Percentiles rank a stretch among this genome's conserved stretches.
These are phyloP conservation scores for Mastacembelus armatus DNA, from an alignment of 2,797 vertebrate species.

Conservation along the genomic window DNA sequence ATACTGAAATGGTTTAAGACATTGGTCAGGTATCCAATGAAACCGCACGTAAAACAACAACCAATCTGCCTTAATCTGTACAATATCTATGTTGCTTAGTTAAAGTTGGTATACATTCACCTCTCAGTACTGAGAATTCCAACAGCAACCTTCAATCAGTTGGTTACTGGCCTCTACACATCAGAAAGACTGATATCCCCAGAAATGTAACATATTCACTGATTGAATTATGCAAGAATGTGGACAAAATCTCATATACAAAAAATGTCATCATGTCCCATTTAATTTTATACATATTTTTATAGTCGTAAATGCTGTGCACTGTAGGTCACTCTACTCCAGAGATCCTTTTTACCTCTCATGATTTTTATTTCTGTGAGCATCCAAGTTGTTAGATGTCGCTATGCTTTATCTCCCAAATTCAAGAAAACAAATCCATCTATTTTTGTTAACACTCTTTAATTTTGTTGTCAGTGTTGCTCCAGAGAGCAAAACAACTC, in stretches of 20 bases:
- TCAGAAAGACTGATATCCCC: constrained; percentile 1
- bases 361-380: constrained; percentile 28
- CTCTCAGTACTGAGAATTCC: not conserved
- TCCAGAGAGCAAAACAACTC: constrained; percentile 69
- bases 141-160: constrained; percentile 9
- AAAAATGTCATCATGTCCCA: constrained; percentile 8
- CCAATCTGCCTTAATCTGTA: no score
- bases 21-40: no score
- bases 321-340: constrained; percentile 35
- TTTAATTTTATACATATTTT: constrained; percentile 30
- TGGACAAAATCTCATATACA: not conserved
- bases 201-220: not conserved
- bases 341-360: constrained; percentile 41
- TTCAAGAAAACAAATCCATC: constrained; percentile 68
- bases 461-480: constrained; percentile 74
- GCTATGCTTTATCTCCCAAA: constrained; percentile 60
- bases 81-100: not conserved
- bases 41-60: no score
- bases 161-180: no score
- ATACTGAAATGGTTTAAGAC: no score
- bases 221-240: constrained; percentile 6
- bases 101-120: not conserved
- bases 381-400: constrained; percentile 53
- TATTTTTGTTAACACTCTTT: constrained; percentile 79
- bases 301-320: constrained; percentile 33